Evolutionary conservation across 2,888 invertebrate genomes (phyloP).

Genomic region (Trichogramma evanescens): DNA sequence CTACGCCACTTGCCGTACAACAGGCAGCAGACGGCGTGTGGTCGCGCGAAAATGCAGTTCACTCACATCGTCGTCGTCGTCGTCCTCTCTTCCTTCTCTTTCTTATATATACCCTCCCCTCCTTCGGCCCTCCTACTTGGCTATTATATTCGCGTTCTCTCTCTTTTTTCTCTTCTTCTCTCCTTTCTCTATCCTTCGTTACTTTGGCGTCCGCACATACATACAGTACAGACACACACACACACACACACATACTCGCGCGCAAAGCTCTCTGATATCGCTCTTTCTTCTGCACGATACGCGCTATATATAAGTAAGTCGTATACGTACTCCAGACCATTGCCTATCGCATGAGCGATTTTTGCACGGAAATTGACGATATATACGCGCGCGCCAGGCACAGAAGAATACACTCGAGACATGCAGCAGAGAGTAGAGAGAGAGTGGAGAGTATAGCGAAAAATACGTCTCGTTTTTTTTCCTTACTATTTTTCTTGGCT

Average conservation of each 20-base stretch:
- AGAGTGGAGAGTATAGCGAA: background rate
- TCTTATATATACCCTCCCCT: conserved; percentile 25
- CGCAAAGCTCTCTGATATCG: background rate
- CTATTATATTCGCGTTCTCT: background rate
- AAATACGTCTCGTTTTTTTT: background rate
- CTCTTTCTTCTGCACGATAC: too few species aligned
- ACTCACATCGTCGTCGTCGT: conserved; percentile 23
- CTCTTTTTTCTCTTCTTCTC: background rate
- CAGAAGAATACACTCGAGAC: background rate
- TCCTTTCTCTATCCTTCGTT: background rate
- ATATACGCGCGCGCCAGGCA: background rate
- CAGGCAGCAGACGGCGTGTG: conserved; percentile 28
- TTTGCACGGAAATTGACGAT: too few species aligned
- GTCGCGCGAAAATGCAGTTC: conserved; percentile 27
- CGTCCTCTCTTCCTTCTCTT: background rate
- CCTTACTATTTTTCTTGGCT: background rate
- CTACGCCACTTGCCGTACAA: background rate
- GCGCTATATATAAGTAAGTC: too few species aligned
- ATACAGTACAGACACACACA: background rate
- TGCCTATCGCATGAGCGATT: too few species aligned
- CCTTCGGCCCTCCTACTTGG: conserved; percentile 2
- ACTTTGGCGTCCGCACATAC: background rate
- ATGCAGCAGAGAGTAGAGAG: background rate
- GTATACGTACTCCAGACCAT: too few species aligned
- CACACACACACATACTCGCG: too few species aligned